phyloP scores from a whole-genome alignment of 2,888 invertebrate species.

The Drosophila peninsularis region DNA sequence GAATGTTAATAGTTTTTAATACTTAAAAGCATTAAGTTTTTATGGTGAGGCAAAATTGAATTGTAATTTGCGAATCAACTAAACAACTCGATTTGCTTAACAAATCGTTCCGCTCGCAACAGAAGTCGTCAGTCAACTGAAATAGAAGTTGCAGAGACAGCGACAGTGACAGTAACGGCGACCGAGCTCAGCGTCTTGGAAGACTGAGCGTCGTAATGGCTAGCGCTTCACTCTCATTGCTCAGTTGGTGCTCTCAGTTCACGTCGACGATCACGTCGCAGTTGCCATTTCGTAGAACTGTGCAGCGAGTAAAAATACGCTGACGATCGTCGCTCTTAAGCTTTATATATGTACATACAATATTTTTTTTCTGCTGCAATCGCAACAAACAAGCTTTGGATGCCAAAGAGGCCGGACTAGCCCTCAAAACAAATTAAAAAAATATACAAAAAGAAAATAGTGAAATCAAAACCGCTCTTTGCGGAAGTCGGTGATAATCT shows the following conservation, averaged over 20 bases:
- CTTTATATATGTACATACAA: constrained; percentile 8
- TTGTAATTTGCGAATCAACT: background rate
- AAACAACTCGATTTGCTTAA: background rate
- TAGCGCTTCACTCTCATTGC: constrained; percentile 63
- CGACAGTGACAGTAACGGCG: constrained; percentile 10
- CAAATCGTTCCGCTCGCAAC: constrained; percentile 50
- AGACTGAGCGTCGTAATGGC: constrained; percentile 52
- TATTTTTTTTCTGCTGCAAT: constrained; percentile 33
- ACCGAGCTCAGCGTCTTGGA: constrained; percentile 24
- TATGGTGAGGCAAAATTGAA: background rate
- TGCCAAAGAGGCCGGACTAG: constrained; percentile 14
- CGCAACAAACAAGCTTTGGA: constrained; percentile 16
- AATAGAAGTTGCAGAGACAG: constrained; percentile 65
- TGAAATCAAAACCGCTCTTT: constrained; percentile 14
- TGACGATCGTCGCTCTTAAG: constrained; percentile 37
- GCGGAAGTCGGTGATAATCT: constrained; percentile 50
- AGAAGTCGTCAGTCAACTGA: constrained; percentile 70
- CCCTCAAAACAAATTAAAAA: constrained; percentile 30
- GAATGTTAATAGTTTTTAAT: no score
- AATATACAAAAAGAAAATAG: background rate
- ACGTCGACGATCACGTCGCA: constrained; percentile 7
- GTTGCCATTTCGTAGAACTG: constrained; percentile 34
- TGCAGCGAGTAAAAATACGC: constrained; percentile 33
- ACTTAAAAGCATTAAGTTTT: no score
- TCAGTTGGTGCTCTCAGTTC: constrained; percentile 33